Evolutionary conservation across 35 echinoderm and acorn worm species (phyloP), one percentile per base, ranked within the genome.

Genomic region (Anneissia japonica): DNA sequence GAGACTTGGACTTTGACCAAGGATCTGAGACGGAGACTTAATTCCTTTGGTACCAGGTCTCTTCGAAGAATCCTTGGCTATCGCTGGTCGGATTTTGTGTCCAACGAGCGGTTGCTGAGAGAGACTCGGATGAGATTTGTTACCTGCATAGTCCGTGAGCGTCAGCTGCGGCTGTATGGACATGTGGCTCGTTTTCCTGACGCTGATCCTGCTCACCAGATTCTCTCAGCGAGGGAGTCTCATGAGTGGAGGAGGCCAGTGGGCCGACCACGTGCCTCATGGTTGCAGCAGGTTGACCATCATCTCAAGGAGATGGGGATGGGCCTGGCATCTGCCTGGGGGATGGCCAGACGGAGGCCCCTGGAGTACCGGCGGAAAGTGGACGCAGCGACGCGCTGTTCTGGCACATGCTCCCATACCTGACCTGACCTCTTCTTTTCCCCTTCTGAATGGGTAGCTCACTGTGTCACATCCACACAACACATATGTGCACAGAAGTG

Each of bases 81-180:
- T 64, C 82, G 30, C 82, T 84, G 56, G 46, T 64, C 32, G 82
- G 82, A 74, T 43, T 64, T 0, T 74, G 56, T 84, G 46, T 84
- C 82, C 82, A 84, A 84, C 29, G 45, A 73, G 46, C 64, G 82
- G 46, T 45, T 84, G n/a, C 45, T 84, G 31, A 64, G 23, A 38
- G 46, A 84, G 82, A 38, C 16, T 30, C 46, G 6, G 46, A 30
- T 84, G 46, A 64, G 64, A 64, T 73, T 13, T 45, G 82, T 84
- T 34, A 81, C 34, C 36, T 81, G 79, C 33, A 34, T 81, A 39
- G 43, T 81, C 43, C 35, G 36, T 81, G 79, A 81, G n/a, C 79
- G 17, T 37, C 36, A 81, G 43, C 79, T 81, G 34, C 79, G 16
- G 30, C 74, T 84, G 30, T 84, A 73, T 84, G 82, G 43, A 64